These are phyloP conservation scores for Diadumene lineata DNA, from an alignment of 92 coral and sea anemone species.

Conservation along the genomic window DNA sequence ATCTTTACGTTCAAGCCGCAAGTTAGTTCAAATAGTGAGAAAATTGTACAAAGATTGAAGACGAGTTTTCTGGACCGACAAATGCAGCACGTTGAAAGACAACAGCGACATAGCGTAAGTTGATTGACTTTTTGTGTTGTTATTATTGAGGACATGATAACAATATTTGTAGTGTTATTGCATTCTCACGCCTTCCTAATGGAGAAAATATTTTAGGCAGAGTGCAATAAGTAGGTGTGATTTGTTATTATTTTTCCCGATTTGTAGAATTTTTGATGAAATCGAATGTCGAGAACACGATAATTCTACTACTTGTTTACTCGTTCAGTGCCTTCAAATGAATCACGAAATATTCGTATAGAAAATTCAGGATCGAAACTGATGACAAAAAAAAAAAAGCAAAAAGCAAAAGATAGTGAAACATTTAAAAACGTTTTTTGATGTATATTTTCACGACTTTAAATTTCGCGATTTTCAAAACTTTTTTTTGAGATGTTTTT, in stretches of 20 bases:
- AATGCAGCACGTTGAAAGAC: constrained; percentile 87
- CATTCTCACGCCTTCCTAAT: neutral
- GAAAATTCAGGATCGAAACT: too few species aligned
- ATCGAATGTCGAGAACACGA: too few species aligned
- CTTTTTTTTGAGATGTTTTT: too few species aligned
- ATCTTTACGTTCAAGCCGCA: constrained; percentile 95
- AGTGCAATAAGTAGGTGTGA: neutral
- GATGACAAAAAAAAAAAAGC: too few species aligned
- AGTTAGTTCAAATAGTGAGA: constrained; percentile 90
- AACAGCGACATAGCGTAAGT: constrained; percentile 78
- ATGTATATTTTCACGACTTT: too few species aligned
- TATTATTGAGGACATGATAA: neutral
- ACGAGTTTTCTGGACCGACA: constrained; percentile 96
- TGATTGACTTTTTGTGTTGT: constrained; percentile 1
- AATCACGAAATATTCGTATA: too few species aligned
- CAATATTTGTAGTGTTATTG: neutral
- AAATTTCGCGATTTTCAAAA: too few species aligned
- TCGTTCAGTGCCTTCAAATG: too few species aligned
- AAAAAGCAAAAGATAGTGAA: too few species aligned
- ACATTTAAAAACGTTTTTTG: too few species aligned
- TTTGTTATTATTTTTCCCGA: neutral
- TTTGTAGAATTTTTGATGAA: too few species aligned
- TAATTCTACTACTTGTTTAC: too few species aligned
- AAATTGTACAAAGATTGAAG: constrained; percentile 85
- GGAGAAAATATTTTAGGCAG: neutral